Evolutionary conservation across 2,797 vertebrate species (phyloP), one percentile per base, ranked within the genome.

Genomic region (Oreonectes daqikongensis): DNA sequence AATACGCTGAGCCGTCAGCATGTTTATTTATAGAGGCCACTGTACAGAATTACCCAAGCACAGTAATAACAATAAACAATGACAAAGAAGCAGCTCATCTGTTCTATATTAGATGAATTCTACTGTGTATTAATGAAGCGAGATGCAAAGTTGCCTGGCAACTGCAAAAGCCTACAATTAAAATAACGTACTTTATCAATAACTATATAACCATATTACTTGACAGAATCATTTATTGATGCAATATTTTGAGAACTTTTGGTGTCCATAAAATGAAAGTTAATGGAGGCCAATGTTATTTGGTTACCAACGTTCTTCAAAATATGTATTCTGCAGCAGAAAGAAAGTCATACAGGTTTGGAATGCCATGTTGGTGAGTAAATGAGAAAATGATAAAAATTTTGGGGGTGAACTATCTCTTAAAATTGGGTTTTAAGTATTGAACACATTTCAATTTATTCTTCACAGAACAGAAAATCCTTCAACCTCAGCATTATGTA

Each of bases 21-120:
- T n/a, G 17, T 9, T 50, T 52, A 50, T 72, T 63, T 72, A 63
- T 63, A 38, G 59, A 50, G 40, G n/a, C 32, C 59, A 61, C 28
- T 18, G 18, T 4, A 35, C 55, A 32, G 70, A 11, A 63, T 61
- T 63, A 24, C 57, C 28, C 17, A 18, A 72, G 57, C 44, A 38
- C 4, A 63, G 42, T 50, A 35, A 72, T 7, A 30, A 26, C 14
- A 61, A 24, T 50, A 50, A 60, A 50, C 60, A 48, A 44, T 10
- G 48, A 20, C 48, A 35, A 48, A 42, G 30, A 50, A 15, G 22
- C 7, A 48, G 38, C 57, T 50, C 28, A 30, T 72, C 40, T 61
- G 14, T 11, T 67, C 4, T 4, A 11, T 8, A 30, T 59, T 11
- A 32, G 5, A 18, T 48, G 20, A 52, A 52, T 15, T 42, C 3